Conservation (phyloP, 1,140 invertebrate species). For the Leptinotarsa undecemlineata region DNA sequence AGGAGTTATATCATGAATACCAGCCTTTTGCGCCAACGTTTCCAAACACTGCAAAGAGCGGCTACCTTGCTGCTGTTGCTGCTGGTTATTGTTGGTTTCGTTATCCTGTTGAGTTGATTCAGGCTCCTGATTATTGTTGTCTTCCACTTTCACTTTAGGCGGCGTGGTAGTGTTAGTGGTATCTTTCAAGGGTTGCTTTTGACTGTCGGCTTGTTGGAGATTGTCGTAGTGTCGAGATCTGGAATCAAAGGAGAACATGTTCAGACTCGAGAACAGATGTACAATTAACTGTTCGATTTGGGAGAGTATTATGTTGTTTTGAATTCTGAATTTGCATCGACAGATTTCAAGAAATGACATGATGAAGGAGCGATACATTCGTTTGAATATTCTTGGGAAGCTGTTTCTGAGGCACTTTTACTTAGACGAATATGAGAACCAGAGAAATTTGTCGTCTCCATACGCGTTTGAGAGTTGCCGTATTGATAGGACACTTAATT, state of each 20-base stretch:
- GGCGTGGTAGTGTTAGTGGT: conserved; percentile 45
- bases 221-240: conserved; percentile 56
- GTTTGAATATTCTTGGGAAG: too few relatives aligned
- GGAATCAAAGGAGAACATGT: conserved; percentile 35
- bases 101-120: conserved; percentile 46
- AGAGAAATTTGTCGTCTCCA: too few relatives aligned
- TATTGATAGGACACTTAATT: too few relatives aligned
- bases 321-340: too few relatives aligned
- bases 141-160: conserved; percentile 43
- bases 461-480: too few relatives aligned
- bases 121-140: conserved; percentile 44
- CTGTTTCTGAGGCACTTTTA: too few relatives aligned
- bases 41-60: conserved; percentile 67
- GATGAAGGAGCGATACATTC: too few relatives aligned
- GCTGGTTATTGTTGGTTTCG: conserved; percentile 34
- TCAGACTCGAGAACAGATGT: neutral
- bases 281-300: too few relatives aligned
- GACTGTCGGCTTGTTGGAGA: conserved; percentile 53
- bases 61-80: conserved; percentile 42
- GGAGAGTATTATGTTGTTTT: too few relatives aligned
- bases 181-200: conserved; percentile 54
- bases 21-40: conserved; percentile 68
- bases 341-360: too few relatives aligned
- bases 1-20: conserved; percentile 61
- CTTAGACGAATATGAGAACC: too few relatives aligned